Percentiles rank a stretch among this genome's conserved stretches.
phyloP scores from a whole-genome alignment of 2,797 vertebrate genomes.

The Esox lucius region DNA sequence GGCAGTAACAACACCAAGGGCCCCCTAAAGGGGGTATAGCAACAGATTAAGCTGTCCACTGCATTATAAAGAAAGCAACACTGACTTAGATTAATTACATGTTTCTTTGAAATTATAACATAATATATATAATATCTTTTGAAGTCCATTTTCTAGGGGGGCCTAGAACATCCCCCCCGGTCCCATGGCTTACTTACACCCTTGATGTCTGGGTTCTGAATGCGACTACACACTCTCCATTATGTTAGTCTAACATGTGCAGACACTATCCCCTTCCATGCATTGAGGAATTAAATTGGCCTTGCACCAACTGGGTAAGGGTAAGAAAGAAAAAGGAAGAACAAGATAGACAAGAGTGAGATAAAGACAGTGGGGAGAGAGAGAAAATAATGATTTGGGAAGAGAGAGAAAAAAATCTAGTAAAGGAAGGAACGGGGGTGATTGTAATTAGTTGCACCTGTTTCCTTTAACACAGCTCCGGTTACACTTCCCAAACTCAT shows the following conservation, averaged over 20 bases:
- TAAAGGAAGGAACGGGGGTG: conserved; percentile 50
- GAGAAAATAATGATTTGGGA: conserved; percentile 16
- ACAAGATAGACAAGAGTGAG: background rate
- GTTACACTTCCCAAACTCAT: conserved; percentile 80
- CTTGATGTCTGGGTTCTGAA: background rate
- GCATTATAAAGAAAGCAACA: too few relatives aligned
- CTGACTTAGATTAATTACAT: too few relatives aligned
- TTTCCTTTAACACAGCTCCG: conserved; percentile 80
- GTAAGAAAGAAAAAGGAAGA: too few relatives aligned
- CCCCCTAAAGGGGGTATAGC: too few relatives aligned
- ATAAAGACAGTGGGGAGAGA: conserved; percentile 5
- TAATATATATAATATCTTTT: too few relatives aligned
- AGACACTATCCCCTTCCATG: background rate
- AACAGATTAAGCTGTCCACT: too few relatives aligned
- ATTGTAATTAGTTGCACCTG: conserved; percentile 85
- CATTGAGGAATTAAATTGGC: background rate
- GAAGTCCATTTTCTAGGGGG: too few relatives aligned
- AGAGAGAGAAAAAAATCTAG: conserved; percentile 14
- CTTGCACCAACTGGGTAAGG: background rate
- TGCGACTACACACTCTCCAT: background rate
- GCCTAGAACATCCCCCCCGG: too few relatives aligned
- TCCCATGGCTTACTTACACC: background rate
- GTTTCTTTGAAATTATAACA: too few relatives aligned
- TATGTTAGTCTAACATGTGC: background rate
- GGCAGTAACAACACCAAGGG: too few relatives aligned